Conservation (phyloP, 2,113 vertebrate species). For the Xiphias gladius region DNA sequence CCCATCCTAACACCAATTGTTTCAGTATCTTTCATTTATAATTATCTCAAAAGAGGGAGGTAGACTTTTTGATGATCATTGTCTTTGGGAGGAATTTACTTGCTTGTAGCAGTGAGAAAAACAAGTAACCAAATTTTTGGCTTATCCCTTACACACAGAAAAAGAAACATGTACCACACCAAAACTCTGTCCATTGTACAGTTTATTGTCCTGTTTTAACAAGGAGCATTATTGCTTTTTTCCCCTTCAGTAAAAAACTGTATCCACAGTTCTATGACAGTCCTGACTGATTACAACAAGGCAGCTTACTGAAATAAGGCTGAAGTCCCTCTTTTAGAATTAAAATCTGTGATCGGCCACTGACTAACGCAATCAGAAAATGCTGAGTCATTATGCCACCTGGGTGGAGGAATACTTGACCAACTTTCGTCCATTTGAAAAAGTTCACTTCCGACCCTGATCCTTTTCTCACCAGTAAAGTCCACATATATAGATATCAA, state of each 20-base stretch:
- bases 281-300: slow-evolving; percentile 16
- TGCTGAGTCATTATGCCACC: not conserved
- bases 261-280: not conserved
- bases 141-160: not conserved
- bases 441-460: slow-evolving; percentile 1
- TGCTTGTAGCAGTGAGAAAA: not conserved
- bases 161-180: not conserved
- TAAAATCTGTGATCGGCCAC: slow-evolving; percentile 6
- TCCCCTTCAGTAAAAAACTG: slow-evolving; percentile 21
- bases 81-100: not conserved
- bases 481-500: slow-evolving; percentile 34
- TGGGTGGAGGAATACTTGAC: slow-evolving; percentile 15
- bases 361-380: slow-evolving; percentile 4
- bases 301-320: slow-evolving; percentile 48
- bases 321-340: slow-evolving; percentile 3
- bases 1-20: too few relatives aligned
- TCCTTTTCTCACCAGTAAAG: slow-evolving; percentile 8
- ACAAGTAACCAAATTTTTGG: not conserved
- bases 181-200: slow-evolving; percentile 23
- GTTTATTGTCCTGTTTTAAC: slow-evolving; percentile 62
- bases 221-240: slow-evolving; percentile 47
- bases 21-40: too few relatives aligned
- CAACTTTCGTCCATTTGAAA: slow-evolving; percentile 16
- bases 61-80: not conserved
- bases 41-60: too few relatives aligned